phyloP scores from a whole-genome alignment of 2,888 invertebrate genomes.

The Epiblema foenella region DNA sequence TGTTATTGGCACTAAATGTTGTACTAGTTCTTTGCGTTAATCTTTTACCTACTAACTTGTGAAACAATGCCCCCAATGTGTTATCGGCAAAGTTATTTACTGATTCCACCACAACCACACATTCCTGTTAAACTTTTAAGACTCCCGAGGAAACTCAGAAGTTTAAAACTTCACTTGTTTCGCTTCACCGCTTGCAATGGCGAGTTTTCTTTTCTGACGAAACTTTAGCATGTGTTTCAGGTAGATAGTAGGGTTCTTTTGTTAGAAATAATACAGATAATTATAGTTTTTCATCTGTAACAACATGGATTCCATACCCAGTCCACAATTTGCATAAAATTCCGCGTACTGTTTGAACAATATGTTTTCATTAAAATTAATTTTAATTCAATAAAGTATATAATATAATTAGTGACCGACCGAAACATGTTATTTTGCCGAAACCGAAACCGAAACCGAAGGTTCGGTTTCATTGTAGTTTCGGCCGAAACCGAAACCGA shows the following conservation, averaged over 20 bases:
- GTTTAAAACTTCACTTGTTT: slow-evolving; percentile 43
- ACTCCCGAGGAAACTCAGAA: slow-evolving; percentile 38
- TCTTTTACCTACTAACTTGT: slow-evolving; percentile 18
- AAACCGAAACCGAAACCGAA: no score
- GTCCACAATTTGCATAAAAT: not conserved
- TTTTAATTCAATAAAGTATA: no score
- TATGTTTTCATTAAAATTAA: no score
- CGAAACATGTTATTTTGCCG: no score
- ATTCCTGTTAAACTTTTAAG: slow-evolving; percentile 43
- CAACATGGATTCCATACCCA: not conserved
- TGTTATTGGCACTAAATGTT: not conserved
- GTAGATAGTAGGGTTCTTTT: slow-evolving; percentile 16
- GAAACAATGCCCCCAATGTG: slow-evolving; percentile 19
- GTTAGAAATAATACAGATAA: not conserved
- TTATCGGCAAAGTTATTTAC: slow-evolving; percentile 38
- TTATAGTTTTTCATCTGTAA: not conserved
- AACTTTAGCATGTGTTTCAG: slow-evolving; percentile 38
- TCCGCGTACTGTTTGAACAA: no score
- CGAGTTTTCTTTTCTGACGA: slow-evolving; percentile 33
- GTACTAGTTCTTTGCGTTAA: not conserved
- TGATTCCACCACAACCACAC: slow-evolving; percentile 27
- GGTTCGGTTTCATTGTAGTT: no score
- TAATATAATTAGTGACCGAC: no score
- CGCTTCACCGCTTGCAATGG: slow-evolving; percentile 37
- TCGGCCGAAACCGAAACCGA: no score